Evolutionary conservation across 2,888 invertebrate genomes (phyloP).

Genomic region (Amphipoea lucens): DNA sequence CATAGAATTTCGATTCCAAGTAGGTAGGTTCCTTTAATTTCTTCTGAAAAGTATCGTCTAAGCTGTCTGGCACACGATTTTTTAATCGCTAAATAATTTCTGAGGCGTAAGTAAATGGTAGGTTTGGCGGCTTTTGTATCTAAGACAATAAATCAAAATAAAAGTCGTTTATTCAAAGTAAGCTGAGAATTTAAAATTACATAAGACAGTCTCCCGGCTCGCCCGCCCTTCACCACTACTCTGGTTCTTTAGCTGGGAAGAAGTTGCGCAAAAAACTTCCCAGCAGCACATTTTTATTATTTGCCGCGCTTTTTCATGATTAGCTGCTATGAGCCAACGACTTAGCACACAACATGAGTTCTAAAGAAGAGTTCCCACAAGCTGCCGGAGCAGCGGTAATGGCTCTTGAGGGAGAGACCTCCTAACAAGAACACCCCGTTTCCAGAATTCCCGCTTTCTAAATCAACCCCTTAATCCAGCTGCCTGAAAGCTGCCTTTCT

Average conservation of each 20-base stretch:
- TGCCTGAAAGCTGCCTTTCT: neutral
- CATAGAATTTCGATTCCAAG: neutral
- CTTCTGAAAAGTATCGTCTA: neutral
- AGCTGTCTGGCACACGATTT: neutral
- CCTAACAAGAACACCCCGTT: neutral
- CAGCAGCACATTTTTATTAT: neutral
- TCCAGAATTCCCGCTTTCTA: neutral
- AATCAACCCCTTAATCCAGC: neutral
- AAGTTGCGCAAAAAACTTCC: too few relatives aligned
- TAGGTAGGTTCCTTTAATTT: neutral
- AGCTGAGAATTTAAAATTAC: neutral
- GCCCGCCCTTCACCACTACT: too few relatives aligned
- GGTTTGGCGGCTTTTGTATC: neutral
- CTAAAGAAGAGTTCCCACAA: neutral
- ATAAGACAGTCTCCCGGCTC: neutral
- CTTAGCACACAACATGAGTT: neutral
- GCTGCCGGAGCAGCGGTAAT: neutral
- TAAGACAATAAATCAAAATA: too few relatives aligned
- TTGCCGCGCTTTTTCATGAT: neutral
- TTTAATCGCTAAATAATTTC: neutral
- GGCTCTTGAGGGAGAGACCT: neutral
- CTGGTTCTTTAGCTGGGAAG: neutral
- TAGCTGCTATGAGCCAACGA: neutral
- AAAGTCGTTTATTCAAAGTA: too few relatives aligned
- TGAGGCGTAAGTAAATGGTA: neutral